Conservation (phyloP, 2,888 invertebrate genomes). For the Oasisia sp. region DNA sequence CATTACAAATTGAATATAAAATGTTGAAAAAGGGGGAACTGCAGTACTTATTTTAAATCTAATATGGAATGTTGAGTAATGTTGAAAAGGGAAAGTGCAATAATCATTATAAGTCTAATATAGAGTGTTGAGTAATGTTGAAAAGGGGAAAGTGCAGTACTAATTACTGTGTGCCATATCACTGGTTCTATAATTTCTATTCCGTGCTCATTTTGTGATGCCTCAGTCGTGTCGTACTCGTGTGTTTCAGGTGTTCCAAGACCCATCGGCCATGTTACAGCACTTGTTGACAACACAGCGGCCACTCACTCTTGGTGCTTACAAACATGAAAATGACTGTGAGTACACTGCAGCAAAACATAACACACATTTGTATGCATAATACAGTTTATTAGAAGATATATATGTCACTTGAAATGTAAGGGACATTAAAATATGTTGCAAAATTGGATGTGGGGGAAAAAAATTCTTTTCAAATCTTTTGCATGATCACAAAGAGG, state of each 20-base stretch:
- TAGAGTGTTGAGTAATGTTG: too few species aligned
- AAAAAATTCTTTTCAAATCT: too few species aligned
- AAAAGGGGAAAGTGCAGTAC: background rate
- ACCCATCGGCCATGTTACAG: constrained; percentile 78
- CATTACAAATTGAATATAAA: too few species aligned
- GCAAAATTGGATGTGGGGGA: too few species aligned
- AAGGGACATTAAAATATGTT: too few species aligned
- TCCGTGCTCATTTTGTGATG: background rate
- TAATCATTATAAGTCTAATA: background rate
- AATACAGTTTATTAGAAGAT: background rate
- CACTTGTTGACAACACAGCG: constrained; percentile 83
- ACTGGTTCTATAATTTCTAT: background rate
- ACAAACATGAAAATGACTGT: constrained; percentile 92
- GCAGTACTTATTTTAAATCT: background rate
- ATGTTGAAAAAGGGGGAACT: too few species aligned
- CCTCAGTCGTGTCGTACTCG: background rate
- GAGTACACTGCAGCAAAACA: constrained; percentile 41
- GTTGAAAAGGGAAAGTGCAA: background rate
- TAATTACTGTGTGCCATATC: background rate
- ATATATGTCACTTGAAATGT: too few species aligned
- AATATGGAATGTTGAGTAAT: too few species aligned
- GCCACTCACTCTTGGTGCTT: constrained; percentile 75
- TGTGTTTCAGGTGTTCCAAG: constrained; percentile 65
- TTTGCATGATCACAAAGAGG: too few species aligned
- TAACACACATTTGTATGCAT: background rate